Percentiles rank a stretch among this genome's conserved stretches.
phyloP scores from a whole-genome alignment of 1,140 invertebrate species.

The Doryteuthis pealeii region DNA sequence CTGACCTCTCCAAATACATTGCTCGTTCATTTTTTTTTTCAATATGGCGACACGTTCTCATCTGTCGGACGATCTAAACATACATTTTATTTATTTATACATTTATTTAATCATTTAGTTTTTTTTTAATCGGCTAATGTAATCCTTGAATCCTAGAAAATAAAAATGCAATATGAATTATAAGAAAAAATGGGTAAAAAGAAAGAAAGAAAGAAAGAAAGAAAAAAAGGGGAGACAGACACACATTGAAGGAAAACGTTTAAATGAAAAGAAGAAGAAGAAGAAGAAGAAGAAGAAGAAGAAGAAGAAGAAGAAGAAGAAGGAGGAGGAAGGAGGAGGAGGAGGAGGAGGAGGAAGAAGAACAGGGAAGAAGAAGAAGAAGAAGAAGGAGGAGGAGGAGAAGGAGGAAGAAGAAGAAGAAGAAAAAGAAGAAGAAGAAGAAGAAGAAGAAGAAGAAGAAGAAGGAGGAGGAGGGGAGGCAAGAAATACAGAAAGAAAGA shows the following conservation, averaged over 20 bases:
- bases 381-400: conserved; percentile 12
- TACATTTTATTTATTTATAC: too few relatives aligned
- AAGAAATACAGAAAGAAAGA: too few relatives aligned
- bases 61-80: too few relatives aligned
- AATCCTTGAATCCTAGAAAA: too few relatives aligned
- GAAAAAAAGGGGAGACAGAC: conserved; percentile 40
- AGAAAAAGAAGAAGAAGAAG: conserved; percentile 21
- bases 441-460: conserved; percentile 22
- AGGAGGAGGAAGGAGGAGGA: conserved; percentile 21
- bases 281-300: conserved; percentile 28
- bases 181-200: conserved; percentile 18
- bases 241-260: conserved; percentile 22
- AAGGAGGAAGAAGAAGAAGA: conserved; percentile 15
- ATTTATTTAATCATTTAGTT: too few relatives aligned
- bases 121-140: too few relatives aligned
- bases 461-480: not conserved
- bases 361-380: not conserved
- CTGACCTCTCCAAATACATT: too few relatives aligned
- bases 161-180: too few relatives aligned
- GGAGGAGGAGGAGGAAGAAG: conserved; percentile 30
- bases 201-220: conserved; percentile 48
- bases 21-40: too few relatives aligned
- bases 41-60: too few relatives aligned
- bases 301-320: conserved; percentile 25
- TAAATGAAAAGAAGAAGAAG: conserved; percentile 29